Evolutionary conservation across 2,888 invertebrate genomes (phyloP).

Genomic region (Stratiomys singularior): DNA sequence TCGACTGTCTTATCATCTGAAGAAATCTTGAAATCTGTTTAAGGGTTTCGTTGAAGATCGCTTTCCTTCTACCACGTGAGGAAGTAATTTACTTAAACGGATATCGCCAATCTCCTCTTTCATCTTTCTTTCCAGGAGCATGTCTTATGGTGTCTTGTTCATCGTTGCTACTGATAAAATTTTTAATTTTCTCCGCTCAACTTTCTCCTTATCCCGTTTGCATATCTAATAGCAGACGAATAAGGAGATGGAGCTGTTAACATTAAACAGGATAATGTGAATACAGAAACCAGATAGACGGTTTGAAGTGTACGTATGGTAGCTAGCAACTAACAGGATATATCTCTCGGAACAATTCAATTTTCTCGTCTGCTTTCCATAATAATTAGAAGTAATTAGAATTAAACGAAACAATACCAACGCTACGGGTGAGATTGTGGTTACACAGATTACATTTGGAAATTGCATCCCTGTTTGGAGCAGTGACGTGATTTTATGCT

Average conservation of each 20-base stretch:
- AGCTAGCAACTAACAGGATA: slow-evolving; percentile 37
- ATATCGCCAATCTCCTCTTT: neutral
- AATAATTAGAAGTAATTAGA: slow-evolving; percentile 28
- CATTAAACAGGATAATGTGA: slow-evolving; percentile 6
- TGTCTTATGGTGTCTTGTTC: neutral
- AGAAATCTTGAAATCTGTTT: slow-evolving; percentile 14
- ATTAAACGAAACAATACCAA: neutral
- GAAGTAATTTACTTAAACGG: neutral
- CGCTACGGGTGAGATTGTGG: neutral
- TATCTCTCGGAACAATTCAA: slow-evolving; percentile 27
- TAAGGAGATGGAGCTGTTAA: slow-evolving; percentile 1
- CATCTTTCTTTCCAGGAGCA: neutral
- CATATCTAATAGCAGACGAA: slow-evolving; percentile 30
- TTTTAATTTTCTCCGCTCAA: slow-evolving; percentile 26
- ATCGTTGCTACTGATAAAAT: neutral
- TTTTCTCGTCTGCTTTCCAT: slow-evolving; percentile 40
- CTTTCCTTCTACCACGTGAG: neutral
- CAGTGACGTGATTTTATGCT: neutral
- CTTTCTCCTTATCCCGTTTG: slow-evolving; percentile 16
- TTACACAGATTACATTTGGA: neutral
- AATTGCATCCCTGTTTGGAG: no score
- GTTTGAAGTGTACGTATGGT: slow-evolving; percentile 24
- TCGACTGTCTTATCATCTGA: slow-evolving; percentile 32
- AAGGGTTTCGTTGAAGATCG: neutral
- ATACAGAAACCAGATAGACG: neutral